These are phyloP conservation scores for Pseudorhombus dupliciocellatus DNA, from an alignment of 2,113 vertebrate species.

Conservation along the genomic window DNA sequence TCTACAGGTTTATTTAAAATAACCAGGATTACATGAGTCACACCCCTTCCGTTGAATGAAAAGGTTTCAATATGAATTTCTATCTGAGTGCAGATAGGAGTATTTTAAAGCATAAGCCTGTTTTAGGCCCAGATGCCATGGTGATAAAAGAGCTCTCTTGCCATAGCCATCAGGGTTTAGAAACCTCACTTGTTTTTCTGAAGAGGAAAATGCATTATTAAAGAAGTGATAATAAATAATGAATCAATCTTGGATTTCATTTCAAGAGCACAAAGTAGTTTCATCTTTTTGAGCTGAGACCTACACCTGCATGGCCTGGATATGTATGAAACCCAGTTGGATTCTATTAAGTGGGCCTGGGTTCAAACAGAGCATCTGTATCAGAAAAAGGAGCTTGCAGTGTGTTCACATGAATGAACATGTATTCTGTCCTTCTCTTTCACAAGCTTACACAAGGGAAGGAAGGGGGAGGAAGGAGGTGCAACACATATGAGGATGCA, in stretches of 20 bases:
- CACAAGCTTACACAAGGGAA: constrained; percentile 27
- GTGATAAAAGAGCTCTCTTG: too few species aligned
- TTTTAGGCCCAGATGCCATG: neutral
- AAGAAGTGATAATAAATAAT: too few species aligned
- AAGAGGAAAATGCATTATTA: too few species aligned
- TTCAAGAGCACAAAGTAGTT: neutral
- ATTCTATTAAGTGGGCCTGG: constrained; percentile 29
- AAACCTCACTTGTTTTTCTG: neutral
- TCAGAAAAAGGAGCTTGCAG: neutral
- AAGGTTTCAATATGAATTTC: too few species aligned
- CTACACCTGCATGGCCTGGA: neutral
- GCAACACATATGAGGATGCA: constrained; percentile 34
- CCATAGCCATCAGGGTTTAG: too few species aligned
- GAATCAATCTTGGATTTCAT: too few species aligned
- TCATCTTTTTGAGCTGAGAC: neutral
- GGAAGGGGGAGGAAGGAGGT: constrained; percentile 29
- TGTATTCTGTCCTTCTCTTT: constrained; percentile 42
- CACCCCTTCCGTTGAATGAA: neutral
- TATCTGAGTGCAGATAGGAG: neutral
- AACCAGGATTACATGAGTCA: neutral
- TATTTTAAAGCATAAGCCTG: too few species aligned
- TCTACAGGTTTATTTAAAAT: neutral
- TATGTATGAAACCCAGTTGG: constrained; percentile 47
- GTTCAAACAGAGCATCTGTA: constrained; percentile 1
- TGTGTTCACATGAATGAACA: constrained; percentile 41